Conservation (phyloP, 2,113 vertebrate species). For the Aspidoscelis tigris region DNA sequence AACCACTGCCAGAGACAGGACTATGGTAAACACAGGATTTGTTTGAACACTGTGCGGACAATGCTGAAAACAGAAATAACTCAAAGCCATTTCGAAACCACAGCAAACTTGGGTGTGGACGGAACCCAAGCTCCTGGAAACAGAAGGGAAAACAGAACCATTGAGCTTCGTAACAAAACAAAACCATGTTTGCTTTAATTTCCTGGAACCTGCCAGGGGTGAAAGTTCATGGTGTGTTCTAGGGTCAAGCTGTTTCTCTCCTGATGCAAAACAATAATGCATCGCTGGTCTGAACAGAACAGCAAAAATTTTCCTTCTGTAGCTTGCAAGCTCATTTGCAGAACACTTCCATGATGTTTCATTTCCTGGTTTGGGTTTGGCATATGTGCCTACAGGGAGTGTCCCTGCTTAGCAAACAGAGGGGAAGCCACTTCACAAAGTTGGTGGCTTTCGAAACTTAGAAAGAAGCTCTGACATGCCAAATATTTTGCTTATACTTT, state of each 20-base stretch:
- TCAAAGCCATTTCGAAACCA: too few relatives aligned
- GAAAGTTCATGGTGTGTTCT: neutral
- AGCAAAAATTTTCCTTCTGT: neutral
- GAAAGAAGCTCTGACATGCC: neutral
- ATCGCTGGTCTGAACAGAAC: neutral
- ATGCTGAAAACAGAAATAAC: too few relatives aligned
- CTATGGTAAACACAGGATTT: too few relatives aligned
- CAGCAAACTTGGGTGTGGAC: too few relatives aligned
- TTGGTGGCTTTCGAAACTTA: neutral
- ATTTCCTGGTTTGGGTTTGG: neutral
- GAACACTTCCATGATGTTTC: neutral
- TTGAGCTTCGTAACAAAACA: too few relatives aligned
- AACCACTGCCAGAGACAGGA: too few relatives aligned
- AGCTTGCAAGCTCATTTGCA: neutral
- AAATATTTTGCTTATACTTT: constrained; percentile 25
- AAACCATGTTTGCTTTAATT: too few relatives aligned
- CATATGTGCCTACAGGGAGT: neutral
- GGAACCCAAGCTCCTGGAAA: too few relatives aligned
- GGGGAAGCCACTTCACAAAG: neutral
- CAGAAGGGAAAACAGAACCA: too few relatives aligned
- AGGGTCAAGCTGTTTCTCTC: neutral
- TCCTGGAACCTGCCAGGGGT: too few relatives aligned
- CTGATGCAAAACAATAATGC: neutral
- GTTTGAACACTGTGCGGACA: too few relatives aligned
- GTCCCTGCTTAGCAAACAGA: neutral